Conservation (phyloP, 1,140 invertebrate species). For the Neodiprion pinetum region DNA sequence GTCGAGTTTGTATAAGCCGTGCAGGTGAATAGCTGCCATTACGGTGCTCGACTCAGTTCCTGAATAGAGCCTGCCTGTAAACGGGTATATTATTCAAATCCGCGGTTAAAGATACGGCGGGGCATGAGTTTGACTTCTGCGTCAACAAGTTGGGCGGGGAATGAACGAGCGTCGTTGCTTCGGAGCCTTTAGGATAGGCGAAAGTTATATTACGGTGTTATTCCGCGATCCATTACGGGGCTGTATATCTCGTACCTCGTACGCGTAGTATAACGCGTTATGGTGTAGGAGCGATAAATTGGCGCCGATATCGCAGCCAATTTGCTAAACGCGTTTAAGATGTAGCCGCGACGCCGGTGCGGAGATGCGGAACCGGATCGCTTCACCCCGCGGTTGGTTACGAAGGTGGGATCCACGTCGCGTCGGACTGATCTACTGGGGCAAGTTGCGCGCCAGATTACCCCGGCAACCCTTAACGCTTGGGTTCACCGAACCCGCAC, state of each 20-base stretch:
- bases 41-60: slow-evolving; percentile 24
- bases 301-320: slow-evolving; percentile 51
- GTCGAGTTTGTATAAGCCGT: slow-evolving; percentile 4
- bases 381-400: slow-evolving; percentile 29
- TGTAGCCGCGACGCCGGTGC: slow-evolving; percentile 30
- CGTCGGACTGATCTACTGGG: slow-evolving; percentile 35
- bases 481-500: slow-evolving; percentile 24
- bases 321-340: slow-evolving; percentile 53
- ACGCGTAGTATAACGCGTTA: too few species aligned
- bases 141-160: slow-evolving; percentile 30
- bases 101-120: slow-evolving; percentile 28
- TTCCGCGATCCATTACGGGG: too few species aligned
- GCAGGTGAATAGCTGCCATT: slow-evolving; percentile 50
- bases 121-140: slow-evolving; percentile 32
- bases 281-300: slow-evolving; percentile 47
- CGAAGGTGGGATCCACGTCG: slow-evolving; percentile 2
- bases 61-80: slow-evolving; percentile 46
- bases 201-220: background rate
- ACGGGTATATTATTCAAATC: slow-evolving; percentile 58
- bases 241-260: too few species aligned
- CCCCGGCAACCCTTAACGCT: slow-evolving; percentile 32
- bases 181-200: background rate
- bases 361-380: slow-evolving; percentile 23
- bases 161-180: background rate
- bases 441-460: slow-evolving; percentile 40